Percentiles rank a stretch among this genome's conserved stretches.
Conservation (phyloP, 2,888 invertebrate genomes). For the Drosophila prostipennis region DNA sequence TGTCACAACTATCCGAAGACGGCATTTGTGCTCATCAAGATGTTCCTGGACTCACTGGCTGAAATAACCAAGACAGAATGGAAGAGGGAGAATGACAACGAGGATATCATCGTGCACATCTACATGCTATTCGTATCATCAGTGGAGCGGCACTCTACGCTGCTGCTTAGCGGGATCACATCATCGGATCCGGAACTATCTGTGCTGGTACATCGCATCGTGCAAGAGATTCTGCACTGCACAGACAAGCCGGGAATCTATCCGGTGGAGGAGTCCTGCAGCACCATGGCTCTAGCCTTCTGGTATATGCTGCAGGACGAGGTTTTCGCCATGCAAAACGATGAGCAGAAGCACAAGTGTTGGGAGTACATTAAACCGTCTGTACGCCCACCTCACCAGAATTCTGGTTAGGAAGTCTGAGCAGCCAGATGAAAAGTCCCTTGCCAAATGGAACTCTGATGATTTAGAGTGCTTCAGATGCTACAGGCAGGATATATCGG, state of each 20-base stretch:
- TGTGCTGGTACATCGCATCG: slow-evolving; percentile 86
- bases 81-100: slow-evolving; percentile 84
- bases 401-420: slow-evolving; percentile 92
- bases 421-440: slow-evolving; percentile 87
- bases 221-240: slow-evolving; percentile 91
- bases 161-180: slow-evolving; percentile 83
- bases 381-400: slow-evolving; percentile 91
- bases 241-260: slow-evolving; percentile 92
- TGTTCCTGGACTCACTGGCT: slow-evolving; percentile 86
- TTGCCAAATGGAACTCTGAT: slow-evolving; percentile 88
- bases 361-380: slow-evolving; percentile 88
- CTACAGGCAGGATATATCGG: slow-evolving; percentile 93
- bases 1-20: slow-evolving; percentile 86
- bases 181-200: slow-evolving; percentile 84
- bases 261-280: slow-evolving; percentile 94
- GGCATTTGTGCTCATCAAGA: slow-evolving; percentile 86
- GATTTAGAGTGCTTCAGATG: slow-evolving; percentile 94
- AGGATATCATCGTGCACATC: slow-evolving; percentile 88
- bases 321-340: slow-evolving; percentile 81
- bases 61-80: slow-evolving; percentile 85
- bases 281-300: slow-evolving; percentile 93
- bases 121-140: slow-evolving; percentile 89
- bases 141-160: slow-evolving; percentile 89
- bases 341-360: slow-evolving; percentile 80
- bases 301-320: slow-evolving; percentile 93